Base-by-base conservation (phyloP, 2,113 vertebrate species). In the Poeciliopsis prolifica region DNA sequence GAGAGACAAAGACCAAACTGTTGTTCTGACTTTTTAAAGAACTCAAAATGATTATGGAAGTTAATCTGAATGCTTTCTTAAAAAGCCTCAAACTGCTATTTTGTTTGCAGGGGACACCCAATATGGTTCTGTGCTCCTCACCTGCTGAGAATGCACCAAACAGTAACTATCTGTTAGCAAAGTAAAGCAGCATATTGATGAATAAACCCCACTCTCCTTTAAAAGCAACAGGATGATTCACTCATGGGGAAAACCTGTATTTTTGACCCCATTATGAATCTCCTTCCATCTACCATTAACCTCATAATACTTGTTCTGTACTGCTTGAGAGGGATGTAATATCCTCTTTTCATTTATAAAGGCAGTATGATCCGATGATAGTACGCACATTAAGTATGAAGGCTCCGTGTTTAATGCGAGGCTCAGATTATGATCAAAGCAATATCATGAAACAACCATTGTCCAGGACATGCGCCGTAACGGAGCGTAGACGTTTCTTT, bases 171-270 rank as follows among this genome's bases (percentile, higher is more conserved):
- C 17, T 63, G 62, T 33, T 64, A 7, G 15, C 19, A 48, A 19
- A 30, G 17, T 22, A 64, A 22, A 19, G 29, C 17, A 33, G 9
- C 7, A 17, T 10, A 31, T 33, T 22, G 29, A 31, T 64, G 1
- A 31, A 30, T 17, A 64, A 22, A 64, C 7, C 62, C 31, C 10
- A 42, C 22, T 13, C 12, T 33, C 14, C 19, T 24, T n/a, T 5
- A 65, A n/a, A n/a, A 65, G 37, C 66, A 70, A 73, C 68, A 63
- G 63, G 44, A 24, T 69, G 79, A 74, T 79, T 80, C 26, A 35
- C 82, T 65, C 31, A 65, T 26, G 33, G 4, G 17, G 24, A 64
- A 33, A 64, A 29, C 12, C 29, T 24, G 7, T 11, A n/a, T n/a
- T 10, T 24, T n/a, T 9, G 14, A 13, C 40, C 40, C 3, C 14